phyloP scores from a whole-genome alignment of 2,113 vertebrate genomes.

The Anguilla japonica region DNA sequence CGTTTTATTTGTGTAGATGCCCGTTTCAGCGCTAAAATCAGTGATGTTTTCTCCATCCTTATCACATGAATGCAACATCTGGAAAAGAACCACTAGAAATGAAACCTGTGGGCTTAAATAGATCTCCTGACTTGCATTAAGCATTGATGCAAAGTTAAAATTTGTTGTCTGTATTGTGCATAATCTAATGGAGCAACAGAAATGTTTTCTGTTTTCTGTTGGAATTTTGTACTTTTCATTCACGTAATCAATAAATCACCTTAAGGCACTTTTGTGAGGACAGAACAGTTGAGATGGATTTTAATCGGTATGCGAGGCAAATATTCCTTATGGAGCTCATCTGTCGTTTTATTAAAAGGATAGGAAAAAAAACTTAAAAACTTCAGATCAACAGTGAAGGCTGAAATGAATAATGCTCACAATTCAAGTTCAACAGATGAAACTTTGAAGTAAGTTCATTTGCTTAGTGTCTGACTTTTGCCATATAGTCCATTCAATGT shows the following conservation, averaged over 20 bases:
- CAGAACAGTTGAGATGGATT: neutral
- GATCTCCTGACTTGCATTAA: neutral
- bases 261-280: neutral
- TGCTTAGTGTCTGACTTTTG: too few relatives aligned
- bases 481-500: too few relatives aligned
- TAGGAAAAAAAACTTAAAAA: too few relatives aligned
- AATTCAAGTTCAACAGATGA: too few relatives aligned
- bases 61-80: conserved; percentile 13
- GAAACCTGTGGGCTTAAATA: neutral
- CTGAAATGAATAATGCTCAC: too few relatives aligned
- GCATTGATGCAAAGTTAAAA: neutral
- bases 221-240: neutral
- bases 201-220: neutral
- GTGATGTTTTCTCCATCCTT: neutral
- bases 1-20: too few relatives aligned
- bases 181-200: neutral
- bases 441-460: too few relatives aligned
- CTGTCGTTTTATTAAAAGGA: neutral
- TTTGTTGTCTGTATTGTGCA: too few relatives aligned
- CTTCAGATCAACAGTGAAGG: too few relatives aligned
- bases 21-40: too few relatives aligned
- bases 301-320: neutral
- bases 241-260: neutral
- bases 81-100: conserved; percentile 3
- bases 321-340: neutral